Evolutionary conservation across 2,797 vertebrate genomes (phyloP), one percentile per base, ranked within the genome.

Genomic region (Myotis planiceps): DNA sequence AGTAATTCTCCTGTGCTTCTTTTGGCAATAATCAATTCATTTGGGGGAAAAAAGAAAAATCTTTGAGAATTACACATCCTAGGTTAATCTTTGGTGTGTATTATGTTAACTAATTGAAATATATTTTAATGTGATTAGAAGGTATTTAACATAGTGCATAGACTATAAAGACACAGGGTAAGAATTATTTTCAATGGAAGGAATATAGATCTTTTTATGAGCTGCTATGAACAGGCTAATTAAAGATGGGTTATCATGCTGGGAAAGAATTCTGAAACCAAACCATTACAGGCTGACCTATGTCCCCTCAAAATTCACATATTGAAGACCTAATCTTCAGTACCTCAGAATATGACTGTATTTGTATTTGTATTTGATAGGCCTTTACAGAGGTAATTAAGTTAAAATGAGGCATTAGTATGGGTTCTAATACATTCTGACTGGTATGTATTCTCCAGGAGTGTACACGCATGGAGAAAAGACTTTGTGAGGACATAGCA

Each of bases 1-100:
- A 92, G 78, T 83, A 66, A 93, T 82, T 65, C 68, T 76, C 32
- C 29, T 75, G 2, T 29, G 76, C 32, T 80, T 76, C 21, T 80
- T 95, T 84, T 71, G 8, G 32, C 51, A 88, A 71, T 89, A 90
- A 96, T 66, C 53, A 90, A 80, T 85, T 51, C 42, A 53, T 89
- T n/a, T 78, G 49, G n/a, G 55, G 79, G 93, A 4, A 39, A 97
- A 94, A 83, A 16, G 45, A 39, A 63, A 94, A 88, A 75, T 74
- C 18, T 66, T 53, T 42, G 60, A 76, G 5, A 78, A 14, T 86
- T 55, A 19, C 0, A 69, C 19, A 76, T 29, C 21, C 51, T 42
- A 37, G 37, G 16, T 65, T 87, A 79, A 78, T 65, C 21, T 89
- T 91, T 49, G 18, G 3, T 75, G 3, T 93, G 68, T 68, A 88